Conservation (phyloP, 2,888 invertebrate species). For the Proisotoma minuta region DNA sequence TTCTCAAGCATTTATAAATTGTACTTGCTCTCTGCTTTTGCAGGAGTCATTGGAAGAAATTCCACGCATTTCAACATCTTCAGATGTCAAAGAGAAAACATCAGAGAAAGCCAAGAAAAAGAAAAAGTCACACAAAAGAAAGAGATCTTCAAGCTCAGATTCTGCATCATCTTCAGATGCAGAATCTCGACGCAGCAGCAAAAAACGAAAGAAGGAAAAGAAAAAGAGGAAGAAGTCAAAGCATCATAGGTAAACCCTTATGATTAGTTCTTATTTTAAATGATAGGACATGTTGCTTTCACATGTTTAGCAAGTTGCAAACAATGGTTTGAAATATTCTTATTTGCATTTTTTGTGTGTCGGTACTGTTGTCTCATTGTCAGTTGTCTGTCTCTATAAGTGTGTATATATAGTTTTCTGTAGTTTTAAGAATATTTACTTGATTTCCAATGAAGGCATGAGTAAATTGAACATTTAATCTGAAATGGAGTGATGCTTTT, state of each 20-base stretch:
- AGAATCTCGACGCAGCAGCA: constrained; percentile 36
- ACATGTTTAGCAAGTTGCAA: too few relatives aligned
- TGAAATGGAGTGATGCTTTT: constrained; percentile 13
- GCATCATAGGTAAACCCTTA: constrained; percentile 40
- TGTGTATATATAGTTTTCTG: background rate
- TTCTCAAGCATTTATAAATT: background rate
- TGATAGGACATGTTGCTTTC: too few relatives aligned
- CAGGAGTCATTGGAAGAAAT: background rate
- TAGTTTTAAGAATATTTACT: background rate
- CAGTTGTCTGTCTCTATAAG: background rate
- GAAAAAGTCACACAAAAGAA: constrained; percentile 41
- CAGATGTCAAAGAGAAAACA: background rate
- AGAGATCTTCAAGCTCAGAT: constrained; percentile 35
- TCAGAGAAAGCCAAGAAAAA: constrained; percentile 27
- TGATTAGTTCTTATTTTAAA: background rate
- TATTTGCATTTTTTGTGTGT: too few relatives aligned
- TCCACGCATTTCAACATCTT: background rate
- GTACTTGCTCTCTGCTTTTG: too few relatives aligned
- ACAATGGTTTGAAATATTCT: too few relatives aligned
- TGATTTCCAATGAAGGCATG: too few relatives aligned
- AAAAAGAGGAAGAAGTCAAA: constrained; percentile 45
- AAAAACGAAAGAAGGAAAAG: constrained; percentile 42
- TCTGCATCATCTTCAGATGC: constrained; percentile 43
- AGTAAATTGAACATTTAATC: constrained; percentile 6
- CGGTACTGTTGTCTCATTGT: too few relatives aligned